Evolutionary conservation across 2,113 vertebrate genomes (phyloP).

Genomic region (Oxyura jamaicensis): DNA sequence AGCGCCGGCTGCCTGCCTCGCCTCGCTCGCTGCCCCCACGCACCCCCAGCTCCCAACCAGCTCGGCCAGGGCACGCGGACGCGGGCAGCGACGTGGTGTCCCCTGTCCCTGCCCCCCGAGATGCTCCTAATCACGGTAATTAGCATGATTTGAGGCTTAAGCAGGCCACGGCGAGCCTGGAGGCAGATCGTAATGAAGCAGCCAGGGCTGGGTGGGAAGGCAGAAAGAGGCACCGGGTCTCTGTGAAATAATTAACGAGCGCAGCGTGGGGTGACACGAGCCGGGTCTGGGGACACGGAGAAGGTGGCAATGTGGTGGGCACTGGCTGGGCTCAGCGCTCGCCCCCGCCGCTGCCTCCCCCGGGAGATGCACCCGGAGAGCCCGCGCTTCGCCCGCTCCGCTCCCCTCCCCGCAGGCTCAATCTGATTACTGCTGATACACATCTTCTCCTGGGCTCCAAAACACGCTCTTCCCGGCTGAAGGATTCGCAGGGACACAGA

Average conservation of each 20-base stretch:
- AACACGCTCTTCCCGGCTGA: slow-evolving; percentile 63
- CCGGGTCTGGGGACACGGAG: neutral
- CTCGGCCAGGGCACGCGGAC: slow-evolving; percentile 48
- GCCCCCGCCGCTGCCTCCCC: neutral
- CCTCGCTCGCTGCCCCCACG: slow-evolving; percentile 69
- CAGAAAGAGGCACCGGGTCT: neutral
- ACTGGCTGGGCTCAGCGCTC: neutral
- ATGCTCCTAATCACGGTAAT: slow-evolving; percentile 83
- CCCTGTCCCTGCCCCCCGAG: slow-evolving; percentile 78
- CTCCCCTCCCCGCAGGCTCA: slow-evolving; percentile 33
- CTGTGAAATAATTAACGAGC: neutral
- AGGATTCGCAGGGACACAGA: slow-evolving; percentile 61
- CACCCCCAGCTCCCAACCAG: slow-evolving; percentile 63
- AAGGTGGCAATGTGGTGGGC: neutral
- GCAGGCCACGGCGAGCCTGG: slow-evolving; percentile 77
- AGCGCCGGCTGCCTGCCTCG: slow-evolving; percentile 81
- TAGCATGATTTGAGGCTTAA: slow-evolving; percentile 76
- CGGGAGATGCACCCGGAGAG: neutral
- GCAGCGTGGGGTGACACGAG: neutral
- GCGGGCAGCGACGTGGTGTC: slow-evolving; percentile 64
- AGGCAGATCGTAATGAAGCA: slow-evolving; percentile 77
- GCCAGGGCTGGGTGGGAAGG: slow-evolving; percentile 18
- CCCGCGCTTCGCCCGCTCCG: neutral
- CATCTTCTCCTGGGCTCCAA: slow-evolving; percentile 71
- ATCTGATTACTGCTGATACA: slow-evolving; percentile 75